Conservation (phyloP, 2,113 vertebrate species). For the Anoplopoma fimbria region DNA sequence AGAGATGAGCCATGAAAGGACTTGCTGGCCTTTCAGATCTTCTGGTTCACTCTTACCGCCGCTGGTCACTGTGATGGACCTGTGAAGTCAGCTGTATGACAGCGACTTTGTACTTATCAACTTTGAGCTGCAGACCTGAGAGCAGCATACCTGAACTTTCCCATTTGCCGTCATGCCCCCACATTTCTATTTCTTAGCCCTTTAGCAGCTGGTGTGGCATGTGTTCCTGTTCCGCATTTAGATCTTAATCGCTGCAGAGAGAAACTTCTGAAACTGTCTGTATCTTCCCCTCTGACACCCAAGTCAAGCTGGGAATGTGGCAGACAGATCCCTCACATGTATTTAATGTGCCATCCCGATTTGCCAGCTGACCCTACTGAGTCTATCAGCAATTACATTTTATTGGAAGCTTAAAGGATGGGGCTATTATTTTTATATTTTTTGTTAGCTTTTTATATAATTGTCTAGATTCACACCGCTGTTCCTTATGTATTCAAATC, state of each 20-base stretch:
- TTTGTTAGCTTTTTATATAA: no score
- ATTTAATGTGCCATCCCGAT: conserved; percentile 57
- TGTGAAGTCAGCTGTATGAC: conserved; percentile 16
- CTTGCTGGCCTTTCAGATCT: conserved; percentile 24
- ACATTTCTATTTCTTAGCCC: conserved; percentile 22
- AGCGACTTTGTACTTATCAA: background rate
- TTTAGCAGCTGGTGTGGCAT: conserved; percentile 52
- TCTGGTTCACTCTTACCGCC: conserved; percentile 17
- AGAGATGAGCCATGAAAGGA: conserved; percentile 45
- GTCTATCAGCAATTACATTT: conserved; percentile 45
- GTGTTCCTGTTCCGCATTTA: conserved; percentile 54
- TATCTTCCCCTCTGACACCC: background rate
- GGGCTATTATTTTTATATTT: background rate
- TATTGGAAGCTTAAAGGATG: conserved; percentile 30
- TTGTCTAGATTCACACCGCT: background rate
- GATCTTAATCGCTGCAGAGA: conserved; percentile 41
- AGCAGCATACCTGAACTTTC: background rate
- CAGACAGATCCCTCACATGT: conserved; percentile 31
- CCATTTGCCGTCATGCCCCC: background rate
- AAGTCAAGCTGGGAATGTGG: background rate
- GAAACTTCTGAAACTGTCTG: conserved; percentile 10
- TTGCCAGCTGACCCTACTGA: conserved; percentile 38
- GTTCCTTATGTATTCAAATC: background rate
- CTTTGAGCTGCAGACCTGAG: background rate
- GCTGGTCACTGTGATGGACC: conserved; percentile 7